Conservation (phyloP, 53 echinoderm and acorn worm species). For the Holothuria leucospilota region DNA sequence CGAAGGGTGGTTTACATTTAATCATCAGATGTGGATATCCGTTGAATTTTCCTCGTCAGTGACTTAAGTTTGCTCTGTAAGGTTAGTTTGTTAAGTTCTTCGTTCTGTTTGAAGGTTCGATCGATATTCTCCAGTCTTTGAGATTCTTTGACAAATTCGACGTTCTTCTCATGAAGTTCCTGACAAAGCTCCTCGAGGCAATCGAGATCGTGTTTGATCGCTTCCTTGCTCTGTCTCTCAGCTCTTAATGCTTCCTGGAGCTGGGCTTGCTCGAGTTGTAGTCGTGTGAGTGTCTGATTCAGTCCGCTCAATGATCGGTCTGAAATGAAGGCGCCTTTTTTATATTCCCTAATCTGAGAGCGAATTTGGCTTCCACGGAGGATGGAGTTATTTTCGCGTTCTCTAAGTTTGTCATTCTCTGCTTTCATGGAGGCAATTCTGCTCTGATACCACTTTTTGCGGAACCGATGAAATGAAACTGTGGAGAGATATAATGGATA, state of each 20-base stretch:
- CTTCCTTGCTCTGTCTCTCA: conserved; percentile 11
- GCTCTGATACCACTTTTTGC: conserved; percentile 33
- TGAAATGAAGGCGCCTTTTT: conserved; percentile 37
- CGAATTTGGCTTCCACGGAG: conserved; percentile 29
- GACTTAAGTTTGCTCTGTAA: conserved; percentile 29
- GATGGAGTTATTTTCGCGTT: conserved; percentile 17
- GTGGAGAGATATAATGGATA: neutral
- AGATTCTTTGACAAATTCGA: conserved; percentile 27
- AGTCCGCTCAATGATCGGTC: conserved; percentile 30
- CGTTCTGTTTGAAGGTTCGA: conserved; percentile 32
- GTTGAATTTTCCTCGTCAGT: conserved; percentile 27
- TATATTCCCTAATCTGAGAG: conserved; percentile 21
- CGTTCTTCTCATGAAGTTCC: conserved; percentile 39
- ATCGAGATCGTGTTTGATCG: conserved; percentile 31
- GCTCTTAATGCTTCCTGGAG: conserved; percentile 33
- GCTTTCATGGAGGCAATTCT: neutral
- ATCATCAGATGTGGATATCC: neutral
- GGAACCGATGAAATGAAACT: conserved; percentile 10
- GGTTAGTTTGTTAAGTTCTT: conserved; percentile 26
- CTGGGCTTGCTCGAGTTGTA: conserved; percentile 22
- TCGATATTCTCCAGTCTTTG: conserved; percentile 31
- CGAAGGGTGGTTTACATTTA: no score
- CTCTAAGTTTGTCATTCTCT: conserved; percentile 26
- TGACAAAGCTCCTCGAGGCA: conserved; percentile 41
- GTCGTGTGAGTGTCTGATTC: conserved; percentile 24